Conservation (phyloP, 53 echinoderm and acorn worm species). For the Astropecten irregularis region DNA sequence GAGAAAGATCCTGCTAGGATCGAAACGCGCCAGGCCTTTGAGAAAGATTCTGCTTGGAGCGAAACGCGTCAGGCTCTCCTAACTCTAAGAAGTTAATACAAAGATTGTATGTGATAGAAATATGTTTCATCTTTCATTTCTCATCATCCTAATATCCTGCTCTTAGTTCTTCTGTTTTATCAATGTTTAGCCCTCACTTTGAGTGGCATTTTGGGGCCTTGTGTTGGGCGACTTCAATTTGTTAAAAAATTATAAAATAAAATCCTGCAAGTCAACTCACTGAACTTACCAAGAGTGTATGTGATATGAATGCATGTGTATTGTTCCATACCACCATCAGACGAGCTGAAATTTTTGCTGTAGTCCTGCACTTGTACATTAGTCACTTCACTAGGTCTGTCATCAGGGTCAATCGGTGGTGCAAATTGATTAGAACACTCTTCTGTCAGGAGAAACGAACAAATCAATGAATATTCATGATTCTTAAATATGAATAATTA, state of each 20-base stretch:
- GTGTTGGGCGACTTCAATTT: too few species aligned
- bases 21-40: too few species aligned
- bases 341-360: background rate
- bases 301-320: constrained; percentile 12
- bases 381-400: constrained; percentile 4
- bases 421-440: constrained; percentile 2
- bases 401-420: background rate
- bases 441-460: background rate
- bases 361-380: background rate
- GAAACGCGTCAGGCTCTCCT: too few species aligned
- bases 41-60: too few species aligned
- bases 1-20: too few species aligned
- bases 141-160: background rate
- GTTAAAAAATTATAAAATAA: background rate
- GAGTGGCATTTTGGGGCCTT: too few species aligned
- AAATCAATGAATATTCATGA: background rate
- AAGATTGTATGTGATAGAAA: background rate
- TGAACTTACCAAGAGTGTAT: background rate
- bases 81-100: background rate
- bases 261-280: background rate
- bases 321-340: background rate
- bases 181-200: too few species aligned
- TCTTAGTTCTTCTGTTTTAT: too few species aligned
- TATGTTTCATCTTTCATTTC: background rate
- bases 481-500: background rate